A percentile compares a stretch with the other conserved stretches of the same genome.
These are phyloP conservation scores for Craniophora ligustri DNA, from an alignment of 2,888 invertebrate genomes.

Conservation along the genomic window DNA sequence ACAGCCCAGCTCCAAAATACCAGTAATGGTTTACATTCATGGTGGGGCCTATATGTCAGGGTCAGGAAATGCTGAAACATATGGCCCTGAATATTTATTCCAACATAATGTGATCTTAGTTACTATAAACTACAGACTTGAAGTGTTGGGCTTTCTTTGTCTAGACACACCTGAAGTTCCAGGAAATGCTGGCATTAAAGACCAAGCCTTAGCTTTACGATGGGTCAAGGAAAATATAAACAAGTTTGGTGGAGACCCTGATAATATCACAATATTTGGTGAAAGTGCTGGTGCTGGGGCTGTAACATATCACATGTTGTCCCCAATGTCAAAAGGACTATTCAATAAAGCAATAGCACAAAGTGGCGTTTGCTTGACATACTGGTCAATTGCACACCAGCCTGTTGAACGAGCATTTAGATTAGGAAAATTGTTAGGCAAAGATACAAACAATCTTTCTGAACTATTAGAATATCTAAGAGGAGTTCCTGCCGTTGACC, in stretches of 20 bases:
- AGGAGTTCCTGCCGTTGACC: slow-evolving; percentile 62
- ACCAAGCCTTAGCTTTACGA: slow-evolving; percentile 71
- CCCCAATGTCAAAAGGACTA: slow-evolving; percentile 75
- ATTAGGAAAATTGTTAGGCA: slow-evolving; percentile 68
- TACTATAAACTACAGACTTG: slow-evolving; percentile 79
- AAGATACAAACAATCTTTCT: slow-evolving; percentile 64
- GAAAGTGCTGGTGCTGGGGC: slow-evolving; percentile 78
- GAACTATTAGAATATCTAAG: slow-evolving; percentile 67
- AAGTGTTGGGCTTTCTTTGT: slow-evolving; percentile 64
- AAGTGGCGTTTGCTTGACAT: slow-evolving; percentile 71
- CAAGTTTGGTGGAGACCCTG: slow-evolving; percentile 72
- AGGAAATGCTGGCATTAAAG: slow-evolving; percentile 79
- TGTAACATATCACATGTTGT: slow-evolving; percentile 76
- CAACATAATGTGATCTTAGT: slow-evolving; percentile 77
- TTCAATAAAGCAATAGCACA: slow-evolving; percentile 78
- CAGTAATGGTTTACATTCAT: slow-evolving; percentile 81
- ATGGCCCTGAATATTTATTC: slow-evolving; percentile 76
- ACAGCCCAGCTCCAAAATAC: slow-evolving; percentile 55
- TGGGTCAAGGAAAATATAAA: slow-evolving; percentile 73
- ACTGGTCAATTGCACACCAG: slow-evolving; percentile 64
- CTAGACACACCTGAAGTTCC: slow-evolving; percentile 70
- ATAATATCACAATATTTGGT: slow-evolving; percentile 77
- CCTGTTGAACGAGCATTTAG: slow-evolving; percentile 68
- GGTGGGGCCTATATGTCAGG: slow-evolving; percentile 78
- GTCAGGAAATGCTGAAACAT: slow-evolving; percentile 68